Conservation (phyloP, 2,888 invertebrate genomes). For the Eugnorisma glareosa region DNA sequence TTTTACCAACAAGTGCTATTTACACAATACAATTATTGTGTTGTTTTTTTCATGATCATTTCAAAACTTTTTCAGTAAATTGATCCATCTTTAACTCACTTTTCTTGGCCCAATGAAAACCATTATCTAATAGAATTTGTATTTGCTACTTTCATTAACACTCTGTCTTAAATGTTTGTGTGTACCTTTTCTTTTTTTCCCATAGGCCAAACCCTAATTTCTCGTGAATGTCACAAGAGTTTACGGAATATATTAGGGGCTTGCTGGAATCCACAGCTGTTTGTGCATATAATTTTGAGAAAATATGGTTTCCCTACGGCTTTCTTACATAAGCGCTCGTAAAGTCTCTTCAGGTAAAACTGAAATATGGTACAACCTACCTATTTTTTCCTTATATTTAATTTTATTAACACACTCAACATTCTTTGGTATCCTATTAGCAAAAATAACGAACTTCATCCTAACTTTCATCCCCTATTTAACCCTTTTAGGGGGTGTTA, state of each 20-base stretch:
- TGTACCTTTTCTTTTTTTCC: neutral
- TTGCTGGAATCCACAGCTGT: conserved; percentile 24
- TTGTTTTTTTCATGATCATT: neutral
- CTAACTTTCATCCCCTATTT: neutral
- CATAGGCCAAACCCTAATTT: conserved; percentile 14
- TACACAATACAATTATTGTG: neutral
- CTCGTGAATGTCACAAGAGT: conserved; percentile 36
- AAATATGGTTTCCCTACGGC: conserved; percentile 33
- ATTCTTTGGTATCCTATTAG: neutral
- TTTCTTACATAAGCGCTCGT: conserved; percentile 10
- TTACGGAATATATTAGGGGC: conserved; percentile 30
- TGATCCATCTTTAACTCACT: neutral
- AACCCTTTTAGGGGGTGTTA: neutral
- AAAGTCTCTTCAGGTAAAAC: conserved; percentile 26
- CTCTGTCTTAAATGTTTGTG: neutral
- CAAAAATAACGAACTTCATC: neutral
- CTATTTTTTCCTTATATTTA: neutral
- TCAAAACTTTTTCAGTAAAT: neutral
- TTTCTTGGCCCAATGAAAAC: neutral
- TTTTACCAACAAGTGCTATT: conserved; percentile 59
- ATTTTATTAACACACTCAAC: neutral
- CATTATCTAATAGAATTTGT: neutral
- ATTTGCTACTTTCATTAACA: neutral
- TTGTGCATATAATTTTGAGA: conserved; percentile 32
- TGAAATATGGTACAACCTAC: conserved; percentile 7